Base-by-base conservation (phyloP, 1,140 invertebrate species). In the Bacillus rossius region DNA sequence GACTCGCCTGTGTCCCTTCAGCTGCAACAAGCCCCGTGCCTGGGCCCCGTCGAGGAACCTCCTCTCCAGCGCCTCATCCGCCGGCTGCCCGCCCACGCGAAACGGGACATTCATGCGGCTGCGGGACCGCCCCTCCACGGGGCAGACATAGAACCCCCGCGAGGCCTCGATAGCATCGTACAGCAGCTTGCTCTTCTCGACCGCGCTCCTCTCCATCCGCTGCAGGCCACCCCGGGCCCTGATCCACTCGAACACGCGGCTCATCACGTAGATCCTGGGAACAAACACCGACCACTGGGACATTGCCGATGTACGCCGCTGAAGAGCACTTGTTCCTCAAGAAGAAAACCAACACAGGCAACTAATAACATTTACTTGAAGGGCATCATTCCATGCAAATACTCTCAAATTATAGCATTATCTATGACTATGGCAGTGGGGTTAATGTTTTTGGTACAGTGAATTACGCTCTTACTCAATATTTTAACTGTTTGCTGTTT, bases 31-130 rank as follows among this genome's bases (percentile, higher is more conserved):
- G 41, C 84, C 84, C 7, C 79, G 72, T 38, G 85, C 78, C 59
- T 84, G 79, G 2, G 96, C 91, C 59, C 89, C 86, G 41, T 85
- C 79, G 19, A 98, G 66, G 66, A 99, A 99, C 65, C 87, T 78
- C 66, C 89, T 89, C 72, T 98, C 95, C 23, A 98, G 71, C 1
- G 81, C 77, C 53, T 94, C 92, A 62, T 91, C 75, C 13, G 87
- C 87, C 38, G 81, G 77, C 0, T 67, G 62, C 10, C 77, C 77
- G 23, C 83, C 83, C 67, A 99, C 87, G 65, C 92, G 83, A 73
- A 99, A 97, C 1, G 93, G 90, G 17, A 98, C 81, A 70, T 98
- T 99, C 84, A 98, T 95, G 37, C 87, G 84, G 65, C 89, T 92
- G 2, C 88, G 79, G 13, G 76, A 80, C 13, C 22, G n/a, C 13